Conservation (phyloP, 2,888 invertebrate species). For the Prenolepis imparis region DNA sequence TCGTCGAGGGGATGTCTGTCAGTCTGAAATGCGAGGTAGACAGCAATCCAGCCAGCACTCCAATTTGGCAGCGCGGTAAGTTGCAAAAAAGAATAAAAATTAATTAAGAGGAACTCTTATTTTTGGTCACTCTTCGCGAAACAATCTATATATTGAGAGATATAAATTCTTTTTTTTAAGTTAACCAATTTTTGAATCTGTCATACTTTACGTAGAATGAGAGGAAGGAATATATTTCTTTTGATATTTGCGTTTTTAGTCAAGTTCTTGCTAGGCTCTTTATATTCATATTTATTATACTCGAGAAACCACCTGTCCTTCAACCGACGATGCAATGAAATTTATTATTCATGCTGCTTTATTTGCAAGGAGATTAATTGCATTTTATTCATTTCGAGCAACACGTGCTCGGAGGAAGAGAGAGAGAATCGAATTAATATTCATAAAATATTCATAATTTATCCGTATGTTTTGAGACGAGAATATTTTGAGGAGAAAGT, state of each 20-base stretch:
- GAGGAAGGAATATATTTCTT: background rate
- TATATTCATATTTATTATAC: background rate
- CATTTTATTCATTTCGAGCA: background rate
- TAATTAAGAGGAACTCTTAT: background rate
- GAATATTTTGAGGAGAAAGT: background rate
- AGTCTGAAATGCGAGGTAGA: constrained; percentile 97
- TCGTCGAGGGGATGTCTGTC: constrained; percentile 95
- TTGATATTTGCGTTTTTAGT: background rate
- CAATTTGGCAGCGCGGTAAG: constrained; percentile 92
- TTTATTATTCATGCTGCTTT: background rate
- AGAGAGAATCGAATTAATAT: background rate
- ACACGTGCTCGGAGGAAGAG: background rate
- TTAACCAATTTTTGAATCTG: background rate
- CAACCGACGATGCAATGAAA: background rate
- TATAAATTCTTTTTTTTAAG: background rate
- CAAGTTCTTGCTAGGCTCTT: background rate
- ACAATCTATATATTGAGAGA: background rate
- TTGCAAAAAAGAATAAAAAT: constrained; percentile 54
- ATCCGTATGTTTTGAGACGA: background rate
- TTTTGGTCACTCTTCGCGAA: background rate
- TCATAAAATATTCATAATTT: background rate
- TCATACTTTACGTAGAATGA: background rate
- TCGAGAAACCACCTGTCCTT: background rate
- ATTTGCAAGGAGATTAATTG: constrained; percentile 1
- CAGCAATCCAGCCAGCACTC: constrained; percentile 95